Evolutionary conservation across 2,113 vertebrate species (phyloP), one percentile per base, ranked within the genome.

Genomic region (Choloepus hoffmanni): DNA sequence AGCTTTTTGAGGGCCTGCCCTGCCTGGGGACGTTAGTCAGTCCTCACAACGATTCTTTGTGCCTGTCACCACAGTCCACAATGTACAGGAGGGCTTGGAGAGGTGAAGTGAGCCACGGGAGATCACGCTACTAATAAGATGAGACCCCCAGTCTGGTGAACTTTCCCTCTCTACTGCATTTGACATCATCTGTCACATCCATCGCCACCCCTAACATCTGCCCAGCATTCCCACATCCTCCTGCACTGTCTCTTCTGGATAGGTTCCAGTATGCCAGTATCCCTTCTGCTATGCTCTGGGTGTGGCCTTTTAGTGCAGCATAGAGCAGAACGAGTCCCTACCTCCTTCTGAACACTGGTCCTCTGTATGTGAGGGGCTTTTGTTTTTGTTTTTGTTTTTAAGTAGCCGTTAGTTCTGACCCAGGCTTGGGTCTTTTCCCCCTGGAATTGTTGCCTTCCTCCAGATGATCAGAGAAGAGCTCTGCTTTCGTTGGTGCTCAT

Each of bases 261-360:
- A 65, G 43, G 43, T 96, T 95, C 67, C 92, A 92, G 68, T 89
- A 82, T 82, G 85, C 88, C 90, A 63, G 94, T 55, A 83, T 95
- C 77, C 62, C 92, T 96, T 94, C 87, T 97, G 87, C 92, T 89
- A 65, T 93, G 90, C 84, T 95, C 94, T 94, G 94, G 95, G 92
- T 96, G 94, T 97, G 97, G 95, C 88, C 96, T 90, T 74, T 78
- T 89, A 82, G 96, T 90, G 82, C 89, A 94, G 89, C 92, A 93
- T 43, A 81, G 86, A 95, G n/a, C 43, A 2, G 67, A 82, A 92
- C 24, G 62, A 88, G 78, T 85, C 92, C 53, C 48, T 53, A 78
- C 72, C n/a, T 95, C 87, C 72, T 92, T 62, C 45, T 84, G 86
- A 77, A 60, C 23, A 2, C 88, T 40, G 43, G 50, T 72, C 72